Evolutionary conservation across 2,113 vertebrate genomes (phyloP).

Genomic region (Hippocampus guttulatus): DNA sequence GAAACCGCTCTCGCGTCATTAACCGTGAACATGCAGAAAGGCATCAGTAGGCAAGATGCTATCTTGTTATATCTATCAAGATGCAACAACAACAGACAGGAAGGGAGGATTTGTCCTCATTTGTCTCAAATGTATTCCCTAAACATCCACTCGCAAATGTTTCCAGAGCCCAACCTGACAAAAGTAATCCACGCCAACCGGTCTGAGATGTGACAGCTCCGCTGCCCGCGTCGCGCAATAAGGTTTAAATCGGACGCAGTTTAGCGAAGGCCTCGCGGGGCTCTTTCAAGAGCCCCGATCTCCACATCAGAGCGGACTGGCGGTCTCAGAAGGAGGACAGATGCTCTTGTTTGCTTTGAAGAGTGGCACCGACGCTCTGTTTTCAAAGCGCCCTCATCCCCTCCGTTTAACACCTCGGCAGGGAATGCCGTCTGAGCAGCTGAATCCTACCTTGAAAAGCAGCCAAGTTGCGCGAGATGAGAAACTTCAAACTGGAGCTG

Average conservation of each 20-base stretch:
- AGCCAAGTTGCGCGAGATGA: conserved; percentile 80
- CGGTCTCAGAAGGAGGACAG: conserved; percentile 43
- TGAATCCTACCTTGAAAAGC: conserved; percentile 82
- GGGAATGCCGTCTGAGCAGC: not conserved
- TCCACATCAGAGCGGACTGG: conserved; percentile 32
- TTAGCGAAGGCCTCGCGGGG: conserved; percentile 3
- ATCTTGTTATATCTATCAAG: too few relatives aligned
- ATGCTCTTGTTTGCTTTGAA: conserved; percentile 40
- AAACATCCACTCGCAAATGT: not conserved
- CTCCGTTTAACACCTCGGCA: conserved; percentile 4
- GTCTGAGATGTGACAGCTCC: not conserved
- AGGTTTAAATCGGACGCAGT: not conserved
- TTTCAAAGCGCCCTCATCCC: conserved; percentile 49
- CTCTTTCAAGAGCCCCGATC: conserved; percentile 41
- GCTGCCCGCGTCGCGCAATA: not conserved
- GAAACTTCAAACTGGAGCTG: conserved; percentile 77
- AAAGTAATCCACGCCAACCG: not conserved
- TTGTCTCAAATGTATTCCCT: too few relatives aligned
- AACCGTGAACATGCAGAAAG: too few relatives aligned
- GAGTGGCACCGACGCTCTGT: conserved; percentile 29
- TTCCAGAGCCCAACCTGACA: not conserved
- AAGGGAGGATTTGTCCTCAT: too few relatives aligned
- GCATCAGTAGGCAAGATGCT: too few relatives aligned
- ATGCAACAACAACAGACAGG: too few relatives aligned
- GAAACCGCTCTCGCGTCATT: too few relatives aligned